Evolutionary conservation across 1,140 invertebrate species (phyloP), one percentile per base, ranked within the genome.

Genomic region (Cherax destructor): DNA sequence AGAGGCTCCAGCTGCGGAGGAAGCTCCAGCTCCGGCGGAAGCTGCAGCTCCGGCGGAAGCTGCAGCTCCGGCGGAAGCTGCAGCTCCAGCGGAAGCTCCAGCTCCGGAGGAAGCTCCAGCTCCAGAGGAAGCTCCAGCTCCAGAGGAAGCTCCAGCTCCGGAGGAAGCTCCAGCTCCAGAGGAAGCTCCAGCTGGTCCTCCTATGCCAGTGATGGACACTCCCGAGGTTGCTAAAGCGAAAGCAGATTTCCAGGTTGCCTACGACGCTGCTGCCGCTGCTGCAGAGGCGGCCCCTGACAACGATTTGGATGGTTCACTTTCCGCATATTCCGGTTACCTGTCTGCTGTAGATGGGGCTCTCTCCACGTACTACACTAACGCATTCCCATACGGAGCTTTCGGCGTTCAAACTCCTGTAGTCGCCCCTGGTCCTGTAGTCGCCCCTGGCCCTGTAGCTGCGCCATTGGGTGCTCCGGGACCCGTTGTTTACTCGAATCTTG

Each of bases 251-350:
- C 61, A 84, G 76, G 92, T 76, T 6, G 92, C 93, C 77, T 93
- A 91, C 79, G 61, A 84, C n/a, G 50, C 86, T 52, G 88, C 41
- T 49, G 88, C 72, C 91, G 83, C 83, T 49, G 83, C 83, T 86
- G 92, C 87, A 10, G 88, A 93, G 61, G 92, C 92, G 65, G 92
- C 86, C 52, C 81, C 92, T 50, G 92, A 92, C 85, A 84, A 83
- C 86, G 92, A 83, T 24, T 59, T 84, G 83, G 83, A 84, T 30
- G 83, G 83, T 21, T 50, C 83, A 56, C 21, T 84, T 24, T 84
- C 83, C 61, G 18, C 59, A 13, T 84, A 84, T 30, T 52, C 59
- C 24, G 83, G 83, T 10, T 18, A 69, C 11, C 83, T 84, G 11
- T 84, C 83, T 21, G 56, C 83, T 18, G 13, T 84, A n/a, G 65